Evolutionary conservation across 2,113 vertebrate genomes (phyloP).

Genomic region (Quiscalus mexicanus): DNA sequence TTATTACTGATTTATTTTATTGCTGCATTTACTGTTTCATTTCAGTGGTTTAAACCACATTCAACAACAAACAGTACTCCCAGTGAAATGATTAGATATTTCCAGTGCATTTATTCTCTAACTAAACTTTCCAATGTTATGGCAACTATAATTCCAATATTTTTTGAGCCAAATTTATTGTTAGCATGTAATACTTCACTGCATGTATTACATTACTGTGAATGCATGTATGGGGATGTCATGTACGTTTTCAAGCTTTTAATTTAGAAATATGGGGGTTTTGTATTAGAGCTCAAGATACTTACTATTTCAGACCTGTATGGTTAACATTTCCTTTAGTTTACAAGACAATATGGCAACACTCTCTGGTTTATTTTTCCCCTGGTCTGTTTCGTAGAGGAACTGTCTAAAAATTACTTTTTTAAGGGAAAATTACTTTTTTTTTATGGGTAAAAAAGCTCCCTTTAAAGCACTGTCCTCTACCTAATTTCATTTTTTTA

Average conservation of each 20-base stretch:
- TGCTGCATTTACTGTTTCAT: neutral
- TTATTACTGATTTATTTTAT: slow-evolving; percentile 1
- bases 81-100: neutral
- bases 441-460: neutral
- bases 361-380: neutral
- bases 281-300: neutral
- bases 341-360: neutral
- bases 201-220: neutral
- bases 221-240: neutral
- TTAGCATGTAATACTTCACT: neutral
- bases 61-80: neutral
- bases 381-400: neutral
- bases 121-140: neutral
- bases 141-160: neutral
- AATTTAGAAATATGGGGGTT: neutral
- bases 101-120: neutral
- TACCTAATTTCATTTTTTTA: neutral
- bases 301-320: neutral
- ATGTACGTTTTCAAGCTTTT: neutral
- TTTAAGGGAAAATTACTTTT: neutral
- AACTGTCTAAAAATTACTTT: neutral
- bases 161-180: neutral
- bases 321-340: neutral
- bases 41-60: slow-evolving; percentile 7
- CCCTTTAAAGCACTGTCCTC: neutral